Percentiles rank a stretch among this genome's conserved stretches.
Conservation (phyloP, 2,797 vertebrate genomes). For the Huso huso region DNA sequence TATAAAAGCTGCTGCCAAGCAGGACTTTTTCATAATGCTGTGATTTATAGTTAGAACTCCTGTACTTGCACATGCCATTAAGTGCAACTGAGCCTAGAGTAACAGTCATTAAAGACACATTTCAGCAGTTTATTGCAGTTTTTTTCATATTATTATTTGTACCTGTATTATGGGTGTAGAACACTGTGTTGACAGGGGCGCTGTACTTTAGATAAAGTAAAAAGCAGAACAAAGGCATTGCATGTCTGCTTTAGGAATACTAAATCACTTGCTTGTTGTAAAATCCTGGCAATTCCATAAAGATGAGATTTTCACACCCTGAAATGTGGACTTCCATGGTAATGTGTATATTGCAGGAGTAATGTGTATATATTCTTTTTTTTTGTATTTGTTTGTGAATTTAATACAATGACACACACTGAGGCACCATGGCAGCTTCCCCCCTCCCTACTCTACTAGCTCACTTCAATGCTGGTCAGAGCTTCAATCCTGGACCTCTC, state of each 20-base stretch:
- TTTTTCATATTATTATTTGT: slow-evolving; percentile 40
- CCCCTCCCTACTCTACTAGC: too few relatives aligned
- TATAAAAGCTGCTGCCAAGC: slow-evolving; percentile 83
- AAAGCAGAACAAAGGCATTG: slow-evolving; percentile 29
- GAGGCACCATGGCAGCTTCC: too few relatives aligned
- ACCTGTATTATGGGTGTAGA: slow-evolving; percentile 15
- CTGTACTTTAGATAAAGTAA: slow-evolving; percentile 29
- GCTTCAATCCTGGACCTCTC: too few relatives aligned
- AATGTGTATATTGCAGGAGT: too few relatives aligned
- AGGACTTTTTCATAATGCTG: slow-evolving; percentile 90
- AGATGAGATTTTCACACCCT: too few relatives aligned
- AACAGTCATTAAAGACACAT: slow-evolving; percentile 74
- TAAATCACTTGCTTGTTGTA: slow-evolving; percentile 56
- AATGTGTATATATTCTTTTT: too few relatives aligned
- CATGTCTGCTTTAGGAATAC: slow-evolving; percentile 56
- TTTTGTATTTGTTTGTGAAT: too few relatives aligned
- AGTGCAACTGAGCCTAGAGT: slow-evolving; percentile 66
- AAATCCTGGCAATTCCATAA: too few relatives aligned
- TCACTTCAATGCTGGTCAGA: too few relatives aligned
- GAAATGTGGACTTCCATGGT: too few relatives aligned
- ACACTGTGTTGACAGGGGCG: slow-evolving; percentile 29
- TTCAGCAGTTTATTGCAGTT: slow-evolving; percentile 66
- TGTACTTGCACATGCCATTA: slow-evolving; percentile 83
- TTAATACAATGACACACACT: too few relatives aligned
- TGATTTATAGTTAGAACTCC: slow-evolving; percentile 92